phyloP scores from a whole-genome alignment of 2,797 vertebrate genomes.

The Onychomys arenicola region DNA sequence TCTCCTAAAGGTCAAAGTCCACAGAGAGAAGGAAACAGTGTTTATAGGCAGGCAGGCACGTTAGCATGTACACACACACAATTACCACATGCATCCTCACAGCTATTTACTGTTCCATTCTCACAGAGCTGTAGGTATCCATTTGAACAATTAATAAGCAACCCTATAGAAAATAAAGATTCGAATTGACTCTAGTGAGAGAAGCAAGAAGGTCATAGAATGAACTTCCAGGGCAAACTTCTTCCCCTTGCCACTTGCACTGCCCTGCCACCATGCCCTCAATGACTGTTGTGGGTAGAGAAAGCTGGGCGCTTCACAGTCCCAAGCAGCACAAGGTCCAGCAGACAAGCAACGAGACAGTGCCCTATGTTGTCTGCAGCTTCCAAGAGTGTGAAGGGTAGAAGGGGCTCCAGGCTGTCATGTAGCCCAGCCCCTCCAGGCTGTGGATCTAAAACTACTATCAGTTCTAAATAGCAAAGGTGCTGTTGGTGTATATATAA shows the following conservation, averaged over 20 bases:
- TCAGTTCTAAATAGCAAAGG: not conserved
- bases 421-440: accelerated
- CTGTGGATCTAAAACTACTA: not conserved
- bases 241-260: accelerated
- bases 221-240: not conserved
- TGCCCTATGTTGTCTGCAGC: accelerated
- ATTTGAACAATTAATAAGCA: not conserved
- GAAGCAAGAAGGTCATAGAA: not conserved
- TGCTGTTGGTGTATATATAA: not conserved
- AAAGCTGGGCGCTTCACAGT: not conserved
- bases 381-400: accelerated
- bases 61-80: not conserved
- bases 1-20: not conserved
- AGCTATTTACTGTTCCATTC: not conserved
- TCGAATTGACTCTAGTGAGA: not conserved
- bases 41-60: not conserved
- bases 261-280: accelerated
- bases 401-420: not conserved
- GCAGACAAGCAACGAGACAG: not conserved
- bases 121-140: not conserved
- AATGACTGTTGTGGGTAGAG: not conserved
- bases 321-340: not conserved
- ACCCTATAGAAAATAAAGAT: not conserved
- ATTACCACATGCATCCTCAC: too few relatives aligned
- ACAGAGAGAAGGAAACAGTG: not conserved